phyloP scores from a whole-genome alignment of 2,797 vertebrate genomes.

The Sebastes miniatus region DNA sequence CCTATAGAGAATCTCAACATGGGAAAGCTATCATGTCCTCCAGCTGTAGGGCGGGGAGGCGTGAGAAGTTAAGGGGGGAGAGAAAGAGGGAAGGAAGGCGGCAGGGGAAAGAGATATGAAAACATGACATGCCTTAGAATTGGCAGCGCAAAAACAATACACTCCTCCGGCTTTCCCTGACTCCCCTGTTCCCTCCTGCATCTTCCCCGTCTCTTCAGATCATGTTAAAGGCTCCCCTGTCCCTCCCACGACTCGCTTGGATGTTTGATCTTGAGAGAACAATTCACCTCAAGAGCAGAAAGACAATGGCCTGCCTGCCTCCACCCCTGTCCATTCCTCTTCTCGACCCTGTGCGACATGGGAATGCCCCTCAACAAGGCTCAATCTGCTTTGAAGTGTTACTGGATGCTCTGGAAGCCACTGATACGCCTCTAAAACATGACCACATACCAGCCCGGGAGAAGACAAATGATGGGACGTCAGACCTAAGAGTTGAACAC shows the following conservation, averaged over 20 bases:
- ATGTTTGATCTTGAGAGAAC: conserved; percentile 75
- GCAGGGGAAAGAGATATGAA: conserved; percentile 76
- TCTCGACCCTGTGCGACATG: conserved; percentile 48
- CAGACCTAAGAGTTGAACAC: conserved; percentile 14
- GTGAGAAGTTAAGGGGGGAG: conserved; percentile 52
- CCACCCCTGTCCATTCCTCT: conserved; percentile 52
- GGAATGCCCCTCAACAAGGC: conserved; percentile 67
- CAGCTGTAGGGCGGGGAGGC: conserved; percentile 70
- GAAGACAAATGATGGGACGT: conserved; percentile 48
- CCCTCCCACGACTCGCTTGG: conserved; percentile 49
- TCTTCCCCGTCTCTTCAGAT: conserved; percentile 50
- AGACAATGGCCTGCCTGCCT: conserved; percentile 63
- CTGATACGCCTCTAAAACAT: conserved; percentile 62
- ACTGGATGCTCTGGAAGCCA: conserved; percentile 66
- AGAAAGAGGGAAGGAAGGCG: conserved; percentile 46
- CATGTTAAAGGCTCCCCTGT: conserved; percentile 49
- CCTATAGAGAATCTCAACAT: conserved; percentile 68
- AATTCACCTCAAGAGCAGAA: conserved; percentile 66
- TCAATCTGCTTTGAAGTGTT: conserved; percentile 73
- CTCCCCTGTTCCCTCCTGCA: conserved; percentile 46
- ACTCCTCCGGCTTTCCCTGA: conserved; percentile 49
- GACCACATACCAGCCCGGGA: conserved; percentile 45
- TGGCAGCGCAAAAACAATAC: conserved; percentile 71
- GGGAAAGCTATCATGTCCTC: conserved; percentile 75
- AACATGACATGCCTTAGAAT: conserved; percentile 78